These are phyloP conservation scores for Rhea americana DNA, from an alignment of 2,113 vertebrate species.

Conservation along the genomic window DNA sequence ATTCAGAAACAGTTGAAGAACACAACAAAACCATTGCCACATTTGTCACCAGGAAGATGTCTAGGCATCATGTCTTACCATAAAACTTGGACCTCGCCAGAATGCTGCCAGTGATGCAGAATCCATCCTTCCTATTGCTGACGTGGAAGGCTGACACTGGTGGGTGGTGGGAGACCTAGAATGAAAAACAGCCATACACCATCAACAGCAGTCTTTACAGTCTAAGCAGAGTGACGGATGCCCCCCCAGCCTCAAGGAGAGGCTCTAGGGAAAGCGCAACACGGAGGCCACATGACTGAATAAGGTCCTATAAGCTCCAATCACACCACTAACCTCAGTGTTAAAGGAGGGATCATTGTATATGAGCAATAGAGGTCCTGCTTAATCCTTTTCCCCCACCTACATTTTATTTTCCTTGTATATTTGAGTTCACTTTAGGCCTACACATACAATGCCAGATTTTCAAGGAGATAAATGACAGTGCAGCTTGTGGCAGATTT, in stretches of 20 bases:
- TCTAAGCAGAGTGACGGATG: accelerated
- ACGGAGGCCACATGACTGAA: not conserved
- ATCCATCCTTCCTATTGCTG: slow-evolving; percentile 95
- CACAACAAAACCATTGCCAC: not conserved
- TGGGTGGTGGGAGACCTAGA: slow-evolving; percentile 94
- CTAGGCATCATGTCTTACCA: slow-evolving; percentile 74
- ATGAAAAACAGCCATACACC: not conserved
- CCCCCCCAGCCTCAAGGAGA: not conserved
- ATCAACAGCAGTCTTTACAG: not conserved
- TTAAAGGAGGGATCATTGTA: not conserved
- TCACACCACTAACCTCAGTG: not conserved
- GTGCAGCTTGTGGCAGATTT: not conserved
- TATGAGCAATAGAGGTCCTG: not conserved
- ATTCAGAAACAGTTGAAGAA: not conserved
- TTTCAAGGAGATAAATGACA: not conserved
- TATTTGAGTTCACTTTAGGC: not conserved
- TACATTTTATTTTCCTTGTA: not conserved
- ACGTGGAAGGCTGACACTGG: slow-evolving; percentile 95
- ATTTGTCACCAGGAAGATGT: not conserved
- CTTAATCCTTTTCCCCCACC: not conserved
- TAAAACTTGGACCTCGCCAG: slow-evolving; percentile 95
- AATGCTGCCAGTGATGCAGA: slow-evolving; percentile 91
- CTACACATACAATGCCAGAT: not conserved
- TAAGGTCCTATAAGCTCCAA: not conserved
- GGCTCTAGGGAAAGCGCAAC: not conserved